Conservation (phyloP, 1,140 invertebrate species). For the Scaptodrosophila lebanonensis region DNA sequence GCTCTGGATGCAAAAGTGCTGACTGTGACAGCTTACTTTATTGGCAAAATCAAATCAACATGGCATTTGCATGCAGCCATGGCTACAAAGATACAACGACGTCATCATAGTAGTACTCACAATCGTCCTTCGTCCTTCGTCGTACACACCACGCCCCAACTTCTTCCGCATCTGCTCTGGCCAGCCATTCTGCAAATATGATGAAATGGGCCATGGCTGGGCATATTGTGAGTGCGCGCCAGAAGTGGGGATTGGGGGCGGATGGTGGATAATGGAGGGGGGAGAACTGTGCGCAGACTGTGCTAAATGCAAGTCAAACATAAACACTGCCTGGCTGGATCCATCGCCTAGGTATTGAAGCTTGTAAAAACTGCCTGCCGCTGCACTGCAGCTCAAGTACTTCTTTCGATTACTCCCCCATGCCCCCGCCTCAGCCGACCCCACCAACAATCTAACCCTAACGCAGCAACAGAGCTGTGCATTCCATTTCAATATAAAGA, state of each 20-base stretch:
- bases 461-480: too few species aligned
- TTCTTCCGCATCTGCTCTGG: background rate
- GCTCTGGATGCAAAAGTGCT: conserved; percentile 53
- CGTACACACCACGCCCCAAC: background rate
- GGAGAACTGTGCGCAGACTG: conserved; percentile 59
- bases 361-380: conserved; percentile 72
- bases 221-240: background rate
- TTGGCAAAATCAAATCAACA: conserved; percentile 75
- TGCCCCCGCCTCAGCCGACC: too few species aligned
- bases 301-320: conserved; percentile 73
- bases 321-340: conserved; percentile 44
- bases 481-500: too few species aligned
- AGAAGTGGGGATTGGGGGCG: background rate
- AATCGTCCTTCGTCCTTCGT: background rate
- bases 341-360: conserved; percentile 64
- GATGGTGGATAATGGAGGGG: too few species aligned
- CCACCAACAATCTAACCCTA: too few species aligned
- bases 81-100: conserved; percentile 53
- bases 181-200: conserved; percentile 51
- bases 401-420: conserved; percentile 27
- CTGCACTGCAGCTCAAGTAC: conserved; percentile 66
- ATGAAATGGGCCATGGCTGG: conserved; percentile 32
- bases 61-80: conserved; percentile 69
- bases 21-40: conserved; percentile 74
- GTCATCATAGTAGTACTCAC: background rate